Evolutionary conservation across 1,140 invertebrate species (phyloP), one percentile per base, ranked within the genome.

Genomic region (Procambarus clarkii): DNA sequence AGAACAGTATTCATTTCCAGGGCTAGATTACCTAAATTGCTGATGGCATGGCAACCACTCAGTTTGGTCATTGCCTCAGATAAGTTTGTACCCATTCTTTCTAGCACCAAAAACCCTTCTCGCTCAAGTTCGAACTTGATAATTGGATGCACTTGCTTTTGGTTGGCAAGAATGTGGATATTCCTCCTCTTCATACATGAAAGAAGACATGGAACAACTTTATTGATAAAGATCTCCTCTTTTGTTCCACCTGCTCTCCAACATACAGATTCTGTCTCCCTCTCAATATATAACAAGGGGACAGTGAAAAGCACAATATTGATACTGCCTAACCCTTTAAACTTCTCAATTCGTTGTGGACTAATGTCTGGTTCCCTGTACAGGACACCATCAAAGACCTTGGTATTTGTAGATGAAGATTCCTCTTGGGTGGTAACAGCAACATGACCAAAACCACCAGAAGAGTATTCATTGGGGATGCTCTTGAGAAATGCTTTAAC

Each of bases 401-500:
- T 60, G 48, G 44, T 44, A 24, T 84, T 50, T 46, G 58, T 45
- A 54, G 74, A 69, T 50, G 89, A 64, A 9, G 82, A 78, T 8
- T 60, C 82, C 1, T 91, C 88, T 79, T 85, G 89, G 2, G 83
- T 69, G 18, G 50, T 21, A 44, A 85, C 77, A 46, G 60, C 46
- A 9, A 91, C 89, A 86, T 91, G 89, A 9, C 89, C 89, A 86
- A 91, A 91, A 11, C 83, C 83, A 64, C 24, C 54, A 50, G 71
- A 76, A 2, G 71, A 85, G 34, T 85, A 85, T 91, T 91, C 89
- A 46, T 83, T 48, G 45, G 89, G 89, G 18, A 91, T 79, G 44
- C 89, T 91, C 46, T 80, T 91, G 15, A 91, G 71, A 83, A 91
- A 91, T 69, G 89, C 89, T 71, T 69, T 78, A 71, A 91, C 89